Conservation (phyloP, 1,140 invertebrate genomes). For the Penaeus indicus region DNA sequence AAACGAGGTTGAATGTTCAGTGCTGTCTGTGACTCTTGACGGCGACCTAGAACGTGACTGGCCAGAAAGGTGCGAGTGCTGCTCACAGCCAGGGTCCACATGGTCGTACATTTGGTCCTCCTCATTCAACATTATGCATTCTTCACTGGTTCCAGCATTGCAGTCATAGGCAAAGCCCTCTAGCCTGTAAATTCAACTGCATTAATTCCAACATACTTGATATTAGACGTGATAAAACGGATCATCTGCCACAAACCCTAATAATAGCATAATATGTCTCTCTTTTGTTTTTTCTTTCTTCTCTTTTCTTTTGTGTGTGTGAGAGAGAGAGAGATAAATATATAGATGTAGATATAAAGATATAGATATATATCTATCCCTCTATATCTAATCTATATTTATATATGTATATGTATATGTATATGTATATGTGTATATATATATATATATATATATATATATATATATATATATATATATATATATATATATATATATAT, state of each 20-base stretch:
- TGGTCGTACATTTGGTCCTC: constrained; percentile 42
- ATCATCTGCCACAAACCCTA: neutral
- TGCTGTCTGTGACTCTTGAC: constrained; percentile 87
- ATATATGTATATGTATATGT: too few relatives aligned
- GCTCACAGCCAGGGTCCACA: constrained; percentile 7
- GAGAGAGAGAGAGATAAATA: too few relatives aligned
- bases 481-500: too few relatives aligned
- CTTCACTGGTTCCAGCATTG: constrained; percentile 66
- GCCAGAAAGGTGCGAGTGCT: neutral
- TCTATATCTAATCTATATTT: too few relatives aligned
- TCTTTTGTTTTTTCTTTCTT: too few relatives aligned
- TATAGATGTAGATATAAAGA: too few relatives aligned
- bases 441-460: too few relatives aligned
- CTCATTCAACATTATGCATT: constrained; percentile 54
- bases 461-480: too few relatives aligned
- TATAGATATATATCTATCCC: too few relatives aligned
- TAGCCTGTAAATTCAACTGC: neutral
- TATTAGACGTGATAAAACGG: too few relatives aligned
- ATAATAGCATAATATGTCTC: neutral
- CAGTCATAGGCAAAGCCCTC: constrained; percentile 67
- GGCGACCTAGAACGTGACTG: constrained; percentile 28
- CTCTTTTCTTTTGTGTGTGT: too few relatives aligned
- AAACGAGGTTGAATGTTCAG: constrained; percentile 77
- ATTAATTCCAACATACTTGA: neutral
- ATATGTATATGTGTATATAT: too few relatives aligned